Percentiles rank a stretch among this genome's conserved stretches.
phyloP scores from a whole-genome alignment of 2,888 invertebrate species.

The Coleophora flavipennella region DNA sequence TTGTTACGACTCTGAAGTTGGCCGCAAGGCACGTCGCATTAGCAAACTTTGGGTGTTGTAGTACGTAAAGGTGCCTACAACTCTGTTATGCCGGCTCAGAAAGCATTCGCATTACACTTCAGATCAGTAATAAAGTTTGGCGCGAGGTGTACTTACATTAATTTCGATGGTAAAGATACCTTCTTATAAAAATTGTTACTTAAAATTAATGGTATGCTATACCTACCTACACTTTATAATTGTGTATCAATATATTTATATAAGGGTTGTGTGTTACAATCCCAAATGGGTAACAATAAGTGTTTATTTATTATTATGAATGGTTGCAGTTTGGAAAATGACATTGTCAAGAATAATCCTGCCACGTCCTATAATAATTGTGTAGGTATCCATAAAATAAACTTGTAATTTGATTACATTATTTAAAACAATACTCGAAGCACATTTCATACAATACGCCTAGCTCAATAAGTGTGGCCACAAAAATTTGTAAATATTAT shows the following conservation, averaged over 20 bases:
- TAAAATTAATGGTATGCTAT: too few species aligned
- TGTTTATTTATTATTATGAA: constrained; percentile 34
- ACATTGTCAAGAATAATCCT: constrained; percentile 66
- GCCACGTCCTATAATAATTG: constrained; percentile 50
- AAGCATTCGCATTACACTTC: too few species aligned
- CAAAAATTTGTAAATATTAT: constrained; percentile 69
- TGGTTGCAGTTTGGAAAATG: constrained; percentile 45
- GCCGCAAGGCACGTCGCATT: too few species aligned
- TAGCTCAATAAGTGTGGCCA: constrained; percentile 72
- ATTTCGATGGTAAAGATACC: too few species aligned
- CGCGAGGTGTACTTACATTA: too few species aligned
- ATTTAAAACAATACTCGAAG: constrained; percentile 47
- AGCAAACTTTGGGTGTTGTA: too few species aligned
- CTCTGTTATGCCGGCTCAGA: too few species aligned
- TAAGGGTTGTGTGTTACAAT: constrained; percentile 46
- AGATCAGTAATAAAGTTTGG: too few species aligned
- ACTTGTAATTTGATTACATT: constrained; percentile 66
- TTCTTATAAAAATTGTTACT: constrained; percentile 29
- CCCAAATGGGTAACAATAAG: constrained; percentile 23
- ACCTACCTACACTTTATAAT: constrained; percentile 27
- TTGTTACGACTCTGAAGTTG: too few species aligned
- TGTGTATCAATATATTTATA: constrained; percentile 45
- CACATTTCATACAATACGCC: constrained; percentile 68
- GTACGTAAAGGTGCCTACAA: too few species aligned
- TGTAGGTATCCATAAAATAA: constrained; percentile 16